Evolutionary conservation across 2,888 invertebrate species (phyloP).

Genomic region (Dasypogon diadema): DNA sequence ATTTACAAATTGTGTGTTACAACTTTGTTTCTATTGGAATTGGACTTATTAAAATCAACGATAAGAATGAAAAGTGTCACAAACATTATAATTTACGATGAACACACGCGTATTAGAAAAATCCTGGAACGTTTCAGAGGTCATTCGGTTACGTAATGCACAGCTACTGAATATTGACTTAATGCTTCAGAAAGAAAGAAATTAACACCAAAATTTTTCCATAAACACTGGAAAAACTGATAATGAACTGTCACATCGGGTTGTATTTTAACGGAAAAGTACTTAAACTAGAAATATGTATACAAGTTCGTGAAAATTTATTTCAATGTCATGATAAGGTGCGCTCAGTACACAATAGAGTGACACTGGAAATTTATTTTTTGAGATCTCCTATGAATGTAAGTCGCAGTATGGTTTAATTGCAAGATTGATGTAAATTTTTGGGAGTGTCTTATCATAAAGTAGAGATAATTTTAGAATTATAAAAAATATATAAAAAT

Average conservation of each 20-base stretch:
- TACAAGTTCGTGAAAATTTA: conserved; percentile 36
- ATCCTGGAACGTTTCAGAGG: neutral
- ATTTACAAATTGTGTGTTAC: too few relatives aligned
- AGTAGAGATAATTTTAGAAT: too few relatives aligned
- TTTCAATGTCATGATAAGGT: conserved; percentile 33
- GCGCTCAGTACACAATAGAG: neutral
- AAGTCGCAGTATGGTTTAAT: too few relatives aligned
- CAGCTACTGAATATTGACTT: neutral
- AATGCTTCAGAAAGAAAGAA: neutral
- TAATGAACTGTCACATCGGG: neutral
- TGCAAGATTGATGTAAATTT: too few relatives aligned
- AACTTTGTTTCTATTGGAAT: too few relatives aligned
- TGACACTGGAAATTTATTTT: neutral
- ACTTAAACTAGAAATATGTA: conserved; percentile 11
- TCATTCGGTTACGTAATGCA: too few relatives aligned
- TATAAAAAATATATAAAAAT: too few relatives aligned
- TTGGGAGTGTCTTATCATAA: too few relatives aligned
- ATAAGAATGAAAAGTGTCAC: too few relatives aligned
- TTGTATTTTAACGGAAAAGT: conserved; percentile 18
- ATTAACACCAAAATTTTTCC: conserved; percentile 5
- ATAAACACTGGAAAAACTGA: conserved; percentile 2
- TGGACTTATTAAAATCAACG: too few relatives aligned
- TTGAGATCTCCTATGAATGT: too few relatives aligned
- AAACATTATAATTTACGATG: neutral
- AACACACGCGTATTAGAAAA: neutral